Base-by-base conservation (phyloP, 2,113 vertebrate genomes). In the Platysteira castanea region DNA sequence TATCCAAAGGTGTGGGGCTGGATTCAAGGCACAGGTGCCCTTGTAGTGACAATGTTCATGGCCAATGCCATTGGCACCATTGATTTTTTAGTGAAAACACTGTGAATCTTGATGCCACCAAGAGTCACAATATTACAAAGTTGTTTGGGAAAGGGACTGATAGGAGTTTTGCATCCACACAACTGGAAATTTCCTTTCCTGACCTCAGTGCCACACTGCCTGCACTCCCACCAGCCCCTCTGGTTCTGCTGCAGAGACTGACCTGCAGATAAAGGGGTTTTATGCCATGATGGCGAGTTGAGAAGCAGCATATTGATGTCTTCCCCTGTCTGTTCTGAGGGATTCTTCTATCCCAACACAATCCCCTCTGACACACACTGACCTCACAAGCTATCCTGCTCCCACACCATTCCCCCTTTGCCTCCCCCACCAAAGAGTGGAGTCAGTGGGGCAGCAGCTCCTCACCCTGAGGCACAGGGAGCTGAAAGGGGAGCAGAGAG, bases 41-140 rank as follows among this genome's bases (percentile, higher is more conserved):
- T 52, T 6, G 4, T 3, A 33, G 17, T 9, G 15, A 39, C 26
- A 22, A 0, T 7, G 41, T 33, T 41, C 33, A 64, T 3, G 16
- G 61, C 49, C 54, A 53, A 2, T 4, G 7, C 26, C 67, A 64
- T 6, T 19, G 33, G 27, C 47, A 69, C 7, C 6, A 11, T 20
- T 35, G 35, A 24, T 52, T 87, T 69, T 60, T 26, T 3, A 0
- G 61, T 37, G 53, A 44, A 89, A 89, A 57, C 10, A 44, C 12
- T 26, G 28, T 12, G 69, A 89, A 60, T 60, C 35, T 44, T 0
- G 1, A 31, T 30, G 27, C 31, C 16, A 41, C 21, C 12, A 20
- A 17, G 21, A 63, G 42, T 12, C 14, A 67, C 0, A 2, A 12
- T 12, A 5, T n/a, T 46, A 80, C 0, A 0, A 81, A 81, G 27